phyloP scores from a whole-genome alignment of 2,113 vertebrate species.

The Nettapus auritus region DNA sequence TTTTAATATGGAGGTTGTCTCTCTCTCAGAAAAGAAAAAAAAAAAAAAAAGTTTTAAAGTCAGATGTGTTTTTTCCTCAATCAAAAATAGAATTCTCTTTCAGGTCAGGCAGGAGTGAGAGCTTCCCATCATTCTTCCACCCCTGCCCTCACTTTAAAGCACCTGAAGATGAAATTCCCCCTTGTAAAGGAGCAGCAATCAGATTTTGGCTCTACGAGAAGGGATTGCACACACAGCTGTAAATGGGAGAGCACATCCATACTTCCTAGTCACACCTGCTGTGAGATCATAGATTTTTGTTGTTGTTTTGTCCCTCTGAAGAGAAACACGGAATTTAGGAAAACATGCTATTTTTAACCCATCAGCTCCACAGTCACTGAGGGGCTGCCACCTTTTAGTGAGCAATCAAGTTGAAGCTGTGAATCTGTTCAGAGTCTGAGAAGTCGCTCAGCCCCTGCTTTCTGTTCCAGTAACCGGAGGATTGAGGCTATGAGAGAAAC shows the following conservation, averaged over 20 bases:
- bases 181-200: neutral
- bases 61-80: neutral
- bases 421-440: neutral
- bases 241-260: neutral
- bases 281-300: neutral
- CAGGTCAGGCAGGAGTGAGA: neutral
- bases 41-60: neutral
- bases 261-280: neutral
- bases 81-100: neutral
- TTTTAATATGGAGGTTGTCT: conserved; percentile 4
- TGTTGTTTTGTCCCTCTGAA: neutral
- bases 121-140: neutral
- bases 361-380: neutral
- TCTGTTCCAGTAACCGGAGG: neutral
- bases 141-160: neutral
- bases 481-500: neutral
- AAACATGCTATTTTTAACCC: neutral
- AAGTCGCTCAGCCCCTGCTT: neutral
- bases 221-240: neutral
- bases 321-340: neutral
- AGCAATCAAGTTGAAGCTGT: neutral
- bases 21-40: neutral
- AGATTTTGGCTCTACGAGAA: neutral
- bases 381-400: conserved; percentile 12
- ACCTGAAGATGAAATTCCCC: neutral